Evolutionary conservation across 2,888 invertebrate species (phyloP), one percentile per base, ranked within the genome.

Genomic region (Blera fallax): DNA sequence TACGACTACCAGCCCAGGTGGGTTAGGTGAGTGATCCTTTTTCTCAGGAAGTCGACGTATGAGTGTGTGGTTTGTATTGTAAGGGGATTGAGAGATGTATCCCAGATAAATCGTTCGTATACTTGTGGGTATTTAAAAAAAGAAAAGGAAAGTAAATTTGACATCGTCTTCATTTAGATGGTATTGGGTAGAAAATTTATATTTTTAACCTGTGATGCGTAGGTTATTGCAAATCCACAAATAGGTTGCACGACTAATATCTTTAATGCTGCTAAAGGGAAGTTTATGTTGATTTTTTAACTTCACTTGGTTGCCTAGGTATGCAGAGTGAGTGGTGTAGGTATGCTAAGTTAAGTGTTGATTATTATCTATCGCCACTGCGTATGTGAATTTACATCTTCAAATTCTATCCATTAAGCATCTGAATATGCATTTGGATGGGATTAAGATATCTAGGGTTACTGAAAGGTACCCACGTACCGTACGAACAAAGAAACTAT

Each of bases 151-250:
- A n/a, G n/a, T n/a, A 67, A 16, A 56, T 29, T 62, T 56, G 48
- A 70, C 62, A 78, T 78, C 54, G 70, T 69, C 50, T 78, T 78
- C 56, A 65, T 74, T 64, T 64, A 54, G 43, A 64, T 65, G 54
- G 65, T 56, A 65, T 56, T 65, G 76, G 65, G 65, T 58, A 24
- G 64, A 76, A 32, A 65, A 65, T 76, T 56, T 64, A 64, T 72
- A 72, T 65, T 40, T 72, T 48, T 56, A 56, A 40, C 2, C 40
- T 11, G 21, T 29, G 32, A 40, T 65, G 79, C 72, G 79, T 64
- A 72, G 79, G 79, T 14, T 70, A 64, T 48, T 56, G 62, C 16
- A 32, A 62, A 70, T 54, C 43, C 16, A 60, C 50, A 43, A 32
- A 32, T 29, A 34, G 16, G 77, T 24, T 24, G 2, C 2, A 24